Conservation (phyloP, 2,113 vertebrate genomes). For the Xiphophorus hellerii region DNA sequence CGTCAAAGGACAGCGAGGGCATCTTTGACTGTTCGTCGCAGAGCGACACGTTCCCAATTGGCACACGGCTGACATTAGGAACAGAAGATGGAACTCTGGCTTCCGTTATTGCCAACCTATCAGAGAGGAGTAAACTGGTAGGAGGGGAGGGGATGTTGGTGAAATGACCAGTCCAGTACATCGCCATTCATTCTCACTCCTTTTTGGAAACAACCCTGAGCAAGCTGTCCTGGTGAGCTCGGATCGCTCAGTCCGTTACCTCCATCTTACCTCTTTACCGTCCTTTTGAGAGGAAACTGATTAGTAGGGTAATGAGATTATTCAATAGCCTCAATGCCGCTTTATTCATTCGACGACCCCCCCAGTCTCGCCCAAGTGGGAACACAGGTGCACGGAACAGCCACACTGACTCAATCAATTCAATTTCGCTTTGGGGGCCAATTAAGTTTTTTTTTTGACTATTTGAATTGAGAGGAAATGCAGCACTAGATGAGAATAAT, state of each 20-base stretch:
- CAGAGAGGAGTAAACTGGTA: too few relatives aligned
- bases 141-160: background rate
- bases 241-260: background rate
- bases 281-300: too few relatives aligned
- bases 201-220: background rate
- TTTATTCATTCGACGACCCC: background rate
- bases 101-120: background rate
- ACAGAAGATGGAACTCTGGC: background rate
- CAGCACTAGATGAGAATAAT: too few relatives aligned
- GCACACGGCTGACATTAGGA: background rate
- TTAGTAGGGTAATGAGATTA: background rate
- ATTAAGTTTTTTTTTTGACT: too few relatives aligned
- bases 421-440: too few relatives aligned
- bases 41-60: too few relatives aligned
- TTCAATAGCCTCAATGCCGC: background rate
- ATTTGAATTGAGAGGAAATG: too few relatives aligned
- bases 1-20: background rate
- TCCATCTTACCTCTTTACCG: background rate
- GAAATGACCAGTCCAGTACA: background rate
- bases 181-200: background rate
- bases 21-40: background rate
- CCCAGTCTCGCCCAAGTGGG: background rate
- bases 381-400: background rate
- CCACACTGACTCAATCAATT: background rate
- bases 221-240: background rate